A percentile compares a stretch with the other conserved stretches of the same genome.
These are phyloP conservation scores for Brassicogethes aeneus DNA, from an alignment of 2,888 invertebrate species.

Conservation along the genomic window DNA sequence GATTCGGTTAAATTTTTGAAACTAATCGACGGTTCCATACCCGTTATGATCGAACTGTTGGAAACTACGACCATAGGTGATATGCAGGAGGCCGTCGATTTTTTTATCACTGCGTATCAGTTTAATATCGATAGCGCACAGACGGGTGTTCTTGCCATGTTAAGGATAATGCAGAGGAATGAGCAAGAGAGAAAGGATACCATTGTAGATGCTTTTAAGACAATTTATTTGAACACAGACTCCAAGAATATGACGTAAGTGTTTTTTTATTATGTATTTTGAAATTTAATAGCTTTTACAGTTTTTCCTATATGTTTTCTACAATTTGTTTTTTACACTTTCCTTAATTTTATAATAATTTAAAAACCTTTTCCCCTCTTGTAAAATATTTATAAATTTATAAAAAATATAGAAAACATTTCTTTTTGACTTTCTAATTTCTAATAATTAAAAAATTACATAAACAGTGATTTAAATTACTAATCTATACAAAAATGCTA, in stretches of 20 bases:
- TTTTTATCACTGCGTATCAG: conserved; percentile 72
- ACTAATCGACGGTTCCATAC: conserved; percentile 43
- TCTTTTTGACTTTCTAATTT: no score
- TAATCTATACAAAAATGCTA: no score
- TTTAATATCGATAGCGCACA: conserved; percentile 69
- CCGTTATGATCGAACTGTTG: conserved; percentile 63
- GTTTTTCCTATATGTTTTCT: no score
- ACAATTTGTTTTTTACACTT: no score
- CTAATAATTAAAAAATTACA: no score
- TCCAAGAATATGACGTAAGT: conserved; percentile 42
- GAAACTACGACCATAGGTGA: conserved; percentile 67
- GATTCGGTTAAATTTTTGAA: conserved; percentile 36
- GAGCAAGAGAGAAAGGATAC: conserved; percentile 67
- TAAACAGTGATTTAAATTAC: no score
- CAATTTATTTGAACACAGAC: conserved; percentile 55
- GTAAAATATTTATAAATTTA: no score
- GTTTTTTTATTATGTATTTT: no score
- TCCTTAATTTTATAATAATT: no score
- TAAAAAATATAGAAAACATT: no score
- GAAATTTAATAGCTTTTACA: no score
- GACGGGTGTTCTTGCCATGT: conserved; percentile 62
- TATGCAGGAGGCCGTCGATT: conserved; percentile 80
- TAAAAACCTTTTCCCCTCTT: no score
- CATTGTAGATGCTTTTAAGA: conserved; percentile 68
- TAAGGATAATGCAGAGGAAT: conserved; percentile 70